These are phyloP conservation scores for Sterna hirundo DNA, from an alignment of 2,113 vertebrate species.

Conservation along the genomic window DNA sequence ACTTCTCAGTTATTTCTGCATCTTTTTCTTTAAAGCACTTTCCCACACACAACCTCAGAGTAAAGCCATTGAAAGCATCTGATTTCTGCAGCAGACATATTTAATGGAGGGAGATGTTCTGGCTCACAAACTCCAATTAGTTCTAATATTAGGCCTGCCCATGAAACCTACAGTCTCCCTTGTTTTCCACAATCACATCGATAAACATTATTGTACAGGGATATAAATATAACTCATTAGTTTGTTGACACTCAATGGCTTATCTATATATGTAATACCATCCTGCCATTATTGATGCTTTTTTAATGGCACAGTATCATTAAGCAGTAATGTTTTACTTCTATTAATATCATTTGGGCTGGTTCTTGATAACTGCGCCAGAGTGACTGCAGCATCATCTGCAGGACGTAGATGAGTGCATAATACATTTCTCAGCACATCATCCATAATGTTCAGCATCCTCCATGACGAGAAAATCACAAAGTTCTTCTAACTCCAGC, in stretches of 20 bases:
- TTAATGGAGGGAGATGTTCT: conserved; percentile 35
- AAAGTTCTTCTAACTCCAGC: background rate
- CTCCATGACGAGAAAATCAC: background rate
- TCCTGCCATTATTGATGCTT: conserved; percentile 54
- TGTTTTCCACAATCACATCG: conserved; percentile 31
- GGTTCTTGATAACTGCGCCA: conserved; percentile 20
- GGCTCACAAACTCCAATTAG: conserved; percentile 47
- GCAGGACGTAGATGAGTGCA: background rate
- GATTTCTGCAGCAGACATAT: conserved; percentile 8
- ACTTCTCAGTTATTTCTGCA: background rate
- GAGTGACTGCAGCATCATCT: background rate
- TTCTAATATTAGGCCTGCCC: conserved; percentile 44
- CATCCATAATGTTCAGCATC: background rate
- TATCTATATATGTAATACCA: conserved; percentile 10
- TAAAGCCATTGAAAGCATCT: background rate
- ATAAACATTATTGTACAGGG: conserved; percentile 49
- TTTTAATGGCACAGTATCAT: conserved; percentile 46
- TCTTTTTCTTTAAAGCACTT: background rate
- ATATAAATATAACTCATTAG: conserved; percentile 65
- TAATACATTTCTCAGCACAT: background rate
- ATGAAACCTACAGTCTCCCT: conserved; percentile 35
- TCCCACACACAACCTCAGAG: background rate
- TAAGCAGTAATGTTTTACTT: conserved; percentile 43
- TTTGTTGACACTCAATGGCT: conserved; percentile 44
- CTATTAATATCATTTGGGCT: conserved; percentile 60